phyloP scores from a whole-genome alignment of 2,797 vertebrate species.

The Sebastes glaucus region DNA sequence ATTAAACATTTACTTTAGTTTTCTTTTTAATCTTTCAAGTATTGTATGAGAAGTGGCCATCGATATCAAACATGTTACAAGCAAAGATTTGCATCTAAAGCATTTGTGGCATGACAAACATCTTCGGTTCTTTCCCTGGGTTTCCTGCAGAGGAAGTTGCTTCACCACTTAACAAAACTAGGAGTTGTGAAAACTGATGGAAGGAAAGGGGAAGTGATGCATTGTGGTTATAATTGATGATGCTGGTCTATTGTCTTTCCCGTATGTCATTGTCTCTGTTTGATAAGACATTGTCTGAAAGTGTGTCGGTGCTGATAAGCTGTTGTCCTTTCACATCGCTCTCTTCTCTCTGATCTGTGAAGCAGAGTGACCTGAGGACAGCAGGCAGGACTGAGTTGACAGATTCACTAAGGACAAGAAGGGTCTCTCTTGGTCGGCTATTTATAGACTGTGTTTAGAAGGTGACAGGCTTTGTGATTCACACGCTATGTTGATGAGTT shows the following conservation, averaged over 20 bases:
- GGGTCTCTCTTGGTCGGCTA: conserved; percentile 33
- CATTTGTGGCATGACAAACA: background rate
- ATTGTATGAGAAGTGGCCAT: background rate
- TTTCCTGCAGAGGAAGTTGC: conserved; percentile 68
- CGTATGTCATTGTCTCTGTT: conserved; percentile 13
- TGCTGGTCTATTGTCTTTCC: conserved; percentile 28
- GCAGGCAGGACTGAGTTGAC: background rate
- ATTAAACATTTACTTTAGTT: background rate
- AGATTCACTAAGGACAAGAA: conserved; percentile 2
- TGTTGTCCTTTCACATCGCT: background rate
- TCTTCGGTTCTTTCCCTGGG: conserved; percentile 24
- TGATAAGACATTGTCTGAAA: background rate
- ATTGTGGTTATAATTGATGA: conserved; percentile 47
- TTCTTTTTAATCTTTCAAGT: background rate
- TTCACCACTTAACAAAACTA: conserved; percentile 57
- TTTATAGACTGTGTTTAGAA: conserved; percentile 49
- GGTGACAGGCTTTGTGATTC: conserved; percentile 49
- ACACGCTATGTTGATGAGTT: conserved; percentile 35
- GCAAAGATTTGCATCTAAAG: background rate
- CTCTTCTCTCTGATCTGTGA: background rate
- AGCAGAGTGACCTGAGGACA: background rate
- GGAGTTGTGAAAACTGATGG: conserved; percentile 70
- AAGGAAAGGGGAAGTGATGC: conserved; percentile 65
- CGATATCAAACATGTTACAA: background rate
- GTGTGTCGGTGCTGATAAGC: background rate